A percentile compares a stretch with the other conserved stretches of the same genome.
These are phyloP conservation scores for Meteorus sp. DNA, from an alignment of 1,140 invertebrate species.

Conservation along the genomic window DNA sequence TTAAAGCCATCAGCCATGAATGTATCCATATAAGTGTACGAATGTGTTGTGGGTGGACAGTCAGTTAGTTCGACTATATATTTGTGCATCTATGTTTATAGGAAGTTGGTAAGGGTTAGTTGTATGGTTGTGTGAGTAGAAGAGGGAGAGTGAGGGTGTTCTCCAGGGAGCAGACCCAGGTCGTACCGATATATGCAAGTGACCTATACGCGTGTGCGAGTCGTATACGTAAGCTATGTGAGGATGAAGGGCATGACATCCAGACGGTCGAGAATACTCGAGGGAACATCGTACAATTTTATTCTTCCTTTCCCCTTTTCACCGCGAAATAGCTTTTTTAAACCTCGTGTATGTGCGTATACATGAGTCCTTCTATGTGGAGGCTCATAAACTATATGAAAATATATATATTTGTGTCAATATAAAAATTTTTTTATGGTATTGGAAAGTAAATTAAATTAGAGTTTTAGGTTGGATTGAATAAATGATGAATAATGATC, in stretches of 20 bases:
- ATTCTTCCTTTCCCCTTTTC: constrained; percentile 16
- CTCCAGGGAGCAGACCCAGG: constrained; percentile 20
- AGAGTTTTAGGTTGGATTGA: no score
- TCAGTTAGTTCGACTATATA: not conserved
- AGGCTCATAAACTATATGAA: constrained; percentile 3
- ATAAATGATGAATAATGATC: no score
- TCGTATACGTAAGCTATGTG: constrained; percentile 14
- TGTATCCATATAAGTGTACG: no score
- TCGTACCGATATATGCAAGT: constrained; percentile 26
- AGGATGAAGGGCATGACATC: constrained; percentile 26
- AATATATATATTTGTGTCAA: not conserved
- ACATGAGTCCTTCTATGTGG: not conserved
- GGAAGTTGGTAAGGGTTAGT: not conserved
- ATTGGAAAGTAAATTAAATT: no score
- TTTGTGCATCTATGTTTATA: no score
- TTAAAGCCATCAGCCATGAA: constrained; percentile 16
- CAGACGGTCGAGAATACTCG: constrained; percentile 21
- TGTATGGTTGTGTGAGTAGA: constrained; percentile 2
- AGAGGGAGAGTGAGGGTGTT: not conserved
- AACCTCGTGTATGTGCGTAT: not conserved
- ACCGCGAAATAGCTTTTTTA: constrained; percentile 9
- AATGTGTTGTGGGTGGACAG: not conserved
- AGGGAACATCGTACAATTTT: constrained; percentile 23
- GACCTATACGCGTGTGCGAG: constrained; percentile 15
- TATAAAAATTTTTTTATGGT: not conserved